Evolutionary conservation across 2,888 invertebrate genomes (phyloP).

Genomic region (Melinaea marsaeus): DNA sequence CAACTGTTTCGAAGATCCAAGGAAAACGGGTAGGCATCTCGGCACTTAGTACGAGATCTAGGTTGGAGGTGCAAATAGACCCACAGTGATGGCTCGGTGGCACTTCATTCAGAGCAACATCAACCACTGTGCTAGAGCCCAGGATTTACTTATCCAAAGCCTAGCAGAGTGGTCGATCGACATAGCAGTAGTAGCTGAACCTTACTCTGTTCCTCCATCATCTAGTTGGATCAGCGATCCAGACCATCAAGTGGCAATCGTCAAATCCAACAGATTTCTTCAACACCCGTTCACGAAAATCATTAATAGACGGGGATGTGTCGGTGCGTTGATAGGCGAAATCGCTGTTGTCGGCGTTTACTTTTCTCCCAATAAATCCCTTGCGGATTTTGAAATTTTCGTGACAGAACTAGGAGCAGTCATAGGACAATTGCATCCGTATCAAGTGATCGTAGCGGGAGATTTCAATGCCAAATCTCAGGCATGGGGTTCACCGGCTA

Average conservation of each 20-base stretch:
- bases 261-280: neutral
- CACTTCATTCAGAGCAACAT: too few species aligned
- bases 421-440: neutral
- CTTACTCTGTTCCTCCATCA: conserved; percentile 14
- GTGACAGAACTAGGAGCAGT: conserved; percentile 12
- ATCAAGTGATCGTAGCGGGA: conserved; percentile 13
- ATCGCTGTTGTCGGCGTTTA: conserved; percentile 26
- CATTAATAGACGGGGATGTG: conserved; percentile 22
- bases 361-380: conserved; percentile 30
- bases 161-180: too few species aligned
- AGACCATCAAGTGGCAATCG: conserved; percentile 8
- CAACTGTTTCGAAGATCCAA: too few species aligned
- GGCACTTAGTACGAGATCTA: neutral
- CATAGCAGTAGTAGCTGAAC: conserved; percentile 8
- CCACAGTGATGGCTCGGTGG: too few species aligned
- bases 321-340: conserved; percentile 12
- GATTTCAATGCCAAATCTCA: conserved; percentile 30
- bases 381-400: conserved; percentile 30
- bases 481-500: conserved; percentile 27
- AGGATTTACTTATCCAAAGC: too few species aligned
- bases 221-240: conserved; percentile 7
- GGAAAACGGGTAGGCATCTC: neutral
- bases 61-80: conserved; percentile 6
- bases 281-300: neutral
- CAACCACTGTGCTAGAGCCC: too few species aligned